These are phyloP conservation scores for Drosophila parthenogenetica DNA, from an alignment of 2,888 invertebrate species.

Conservation along the genomic window DNA sequence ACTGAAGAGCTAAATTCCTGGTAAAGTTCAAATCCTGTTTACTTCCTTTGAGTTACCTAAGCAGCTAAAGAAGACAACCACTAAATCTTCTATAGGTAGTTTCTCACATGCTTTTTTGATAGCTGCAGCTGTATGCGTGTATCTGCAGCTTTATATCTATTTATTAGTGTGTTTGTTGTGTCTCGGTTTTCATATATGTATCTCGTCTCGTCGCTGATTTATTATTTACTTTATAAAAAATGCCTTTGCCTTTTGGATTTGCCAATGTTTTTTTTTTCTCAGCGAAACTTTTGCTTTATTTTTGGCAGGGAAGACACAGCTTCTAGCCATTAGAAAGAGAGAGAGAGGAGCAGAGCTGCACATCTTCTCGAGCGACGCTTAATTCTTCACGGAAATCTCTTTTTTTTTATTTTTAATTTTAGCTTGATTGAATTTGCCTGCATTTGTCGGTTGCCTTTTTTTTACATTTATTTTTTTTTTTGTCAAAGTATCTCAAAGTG, in stretches of 20 bases:
- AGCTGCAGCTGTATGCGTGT: constrained; percentile 27
- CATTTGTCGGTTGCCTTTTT: constrained; percentile 40
- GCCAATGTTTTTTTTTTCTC: constrained; percentile 53
- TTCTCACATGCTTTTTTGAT: constrained; percentile 47
- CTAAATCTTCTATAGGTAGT: constrained; percentile 73
- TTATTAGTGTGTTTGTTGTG: constrained; percentile 31
- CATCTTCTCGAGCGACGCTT: constrained; percentile 28
- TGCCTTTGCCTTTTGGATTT: constrained; percentile 35
- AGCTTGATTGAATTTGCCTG: constrained; percentile 76
- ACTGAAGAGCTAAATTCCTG: constrained; percentile 61
- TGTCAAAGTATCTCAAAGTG: constrained; percentile 48
- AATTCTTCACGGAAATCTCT: constrained; percentile 69
- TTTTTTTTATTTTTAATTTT: constrained; percentile 56
- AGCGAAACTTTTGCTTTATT: constrained; percentile 23
- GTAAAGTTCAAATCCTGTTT: constrained; percentile 78
- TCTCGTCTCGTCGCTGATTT: constrained; percentile 71
- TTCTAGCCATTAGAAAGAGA: constrained; percentile 61
- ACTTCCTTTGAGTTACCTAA: constrained; percentile 79
- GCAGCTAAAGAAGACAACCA: constrained; percentile 64
- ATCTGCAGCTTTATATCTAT: constrained; percentile 6
- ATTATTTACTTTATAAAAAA: constrained; percentile 74
- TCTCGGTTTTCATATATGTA: constrained; percentile 69
- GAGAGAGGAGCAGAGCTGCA: constrained; percentile 15
- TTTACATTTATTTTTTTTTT: constrained; percentile 21
- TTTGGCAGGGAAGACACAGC: constrained; percentile 5